phyloP scores from a whole-genome alignment of 2,113 vertebrate species.

The Phoenicopterus ruber region DNA sequence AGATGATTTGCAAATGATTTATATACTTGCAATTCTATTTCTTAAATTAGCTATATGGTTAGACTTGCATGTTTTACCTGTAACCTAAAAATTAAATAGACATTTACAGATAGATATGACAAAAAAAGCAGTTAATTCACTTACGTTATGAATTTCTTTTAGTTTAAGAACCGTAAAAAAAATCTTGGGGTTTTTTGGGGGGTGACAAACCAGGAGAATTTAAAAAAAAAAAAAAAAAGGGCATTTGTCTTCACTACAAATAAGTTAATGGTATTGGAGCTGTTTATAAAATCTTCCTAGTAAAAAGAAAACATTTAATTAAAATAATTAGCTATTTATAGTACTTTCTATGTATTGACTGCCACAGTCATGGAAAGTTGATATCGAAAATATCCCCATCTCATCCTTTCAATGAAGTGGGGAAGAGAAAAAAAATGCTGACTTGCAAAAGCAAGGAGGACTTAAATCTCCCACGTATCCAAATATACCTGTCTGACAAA shows the following conservation, averaged over 20 bases:
- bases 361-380: background rate
- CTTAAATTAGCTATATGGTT: background rate
- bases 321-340: background rate
- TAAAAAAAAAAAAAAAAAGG: background rate
- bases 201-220: background rate
- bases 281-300: background rate
- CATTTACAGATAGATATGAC: background rate
- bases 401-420: background rate
- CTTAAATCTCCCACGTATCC: background rate
- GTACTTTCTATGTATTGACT: background rate
- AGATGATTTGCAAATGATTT: background rate
- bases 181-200: accelerated
- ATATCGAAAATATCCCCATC: background rate
- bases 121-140: background rate
- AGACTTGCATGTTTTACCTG: background rate
- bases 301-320: background rate
- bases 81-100: background rate
- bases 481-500: background rate
- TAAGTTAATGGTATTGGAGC: background rate
- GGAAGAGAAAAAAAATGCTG: background rate
- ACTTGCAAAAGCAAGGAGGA: background rate
- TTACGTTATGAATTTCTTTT: background rate
- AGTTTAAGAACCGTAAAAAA: background rate
- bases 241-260: background rate
- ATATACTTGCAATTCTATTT: background rate